Evolutionary conservation across 2,888 invertebrate species (phyloP).

Genomic region (Microchrysa polita): DNA sequence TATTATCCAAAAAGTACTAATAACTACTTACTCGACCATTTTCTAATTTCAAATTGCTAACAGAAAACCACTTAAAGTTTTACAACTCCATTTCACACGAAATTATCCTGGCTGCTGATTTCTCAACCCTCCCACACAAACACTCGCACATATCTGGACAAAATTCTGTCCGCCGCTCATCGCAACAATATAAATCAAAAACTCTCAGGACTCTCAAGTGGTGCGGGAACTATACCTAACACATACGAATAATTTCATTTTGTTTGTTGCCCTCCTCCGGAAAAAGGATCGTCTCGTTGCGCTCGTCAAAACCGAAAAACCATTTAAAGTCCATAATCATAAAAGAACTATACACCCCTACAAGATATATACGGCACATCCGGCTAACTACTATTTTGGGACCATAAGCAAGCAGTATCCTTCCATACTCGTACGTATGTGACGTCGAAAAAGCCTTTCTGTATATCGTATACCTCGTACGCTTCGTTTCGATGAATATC

Average conservation of each 20-base stretch:
- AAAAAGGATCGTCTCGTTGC: neutral
- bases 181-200: slow-evolving; percentile 6
- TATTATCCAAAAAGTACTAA: too few relatives aligned
- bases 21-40: too few relatives aligned
- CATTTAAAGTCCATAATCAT: slow-evolving; percentile 19
- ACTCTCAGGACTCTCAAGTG: neutral
- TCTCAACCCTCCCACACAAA: neutral
- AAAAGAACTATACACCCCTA: neutral
- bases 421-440: too few relatives aligned
- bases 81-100: slow-evolving; percentile 2
- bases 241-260: neutral
- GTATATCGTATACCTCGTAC: too few relatives aligned
- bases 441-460: too few relatives aligned
- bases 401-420: too few relatives aligned
- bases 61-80: slow-evolving; percentile 2
- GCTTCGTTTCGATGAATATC: slow-evolving; percentile 6
- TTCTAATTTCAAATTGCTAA: neutral
- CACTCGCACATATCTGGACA: too few relatives aligned
- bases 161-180: neutral
- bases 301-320: neutral
- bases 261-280: neutral
- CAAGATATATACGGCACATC: neutral
- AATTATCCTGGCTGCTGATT: neutral
- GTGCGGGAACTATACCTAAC: too few relatives aligned
- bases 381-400: neutral